These are phyloP conservation scores for Cheilinus undulatus DNA, from an alignment of 2,113 vertebrate species.

Conservation along the genomic window DNA sequence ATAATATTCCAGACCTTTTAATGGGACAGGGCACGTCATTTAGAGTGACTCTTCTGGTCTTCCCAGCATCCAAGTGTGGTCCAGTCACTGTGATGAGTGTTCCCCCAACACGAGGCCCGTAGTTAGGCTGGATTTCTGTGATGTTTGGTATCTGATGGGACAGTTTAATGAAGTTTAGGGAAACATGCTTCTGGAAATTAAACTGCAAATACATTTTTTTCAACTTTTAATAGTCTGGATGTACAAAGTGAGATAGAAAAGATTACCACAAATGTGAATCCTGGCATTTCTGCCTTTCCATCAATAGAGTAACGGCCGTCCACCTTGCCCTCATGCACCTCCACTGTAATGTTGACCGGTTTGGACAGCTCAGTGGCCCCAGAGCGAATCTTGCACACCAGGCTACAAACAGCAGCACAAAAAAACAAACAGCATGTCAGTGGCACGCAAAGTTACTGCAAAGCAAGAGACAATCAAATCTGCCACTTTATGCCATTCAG, in stretches of 20 bases:
- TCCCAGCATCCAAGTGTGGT: conserved; percentile 85
- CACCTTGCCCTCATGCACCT: conserved; percentile 82
- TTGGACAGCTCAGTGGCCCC: conserved; percentile 60
- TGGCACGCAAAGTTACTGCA: not conserved
- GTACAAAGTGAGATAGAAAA: not conserved
- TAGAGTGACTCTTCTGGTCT: conserved; percentile 85
- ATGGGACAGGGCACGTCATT: conserved; percentile 86
- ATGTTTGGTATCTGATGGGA: conserved; percentile 86
- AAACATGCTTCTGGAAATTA: not conserved
- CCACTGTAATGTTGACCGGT: conserved; percentile 82
- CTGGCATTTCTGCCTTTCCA: conserved; percentile 81
- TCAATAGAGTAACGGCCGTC: conserved; percentile 82
- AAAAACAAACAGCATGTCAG: conserved; percentile 22
- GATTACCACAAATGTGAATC: conserved; percentile 91
- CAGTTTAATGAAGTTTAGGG: conserved; percentile 1
- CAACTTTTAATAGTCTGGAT: not conserved
- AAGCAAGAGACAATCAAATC: not conserved
- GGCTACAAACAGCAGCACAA: conserved; percentile 65
- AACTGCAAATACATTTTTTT: not conserved
- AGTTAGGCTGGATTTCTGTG: conserved; percentile 86
- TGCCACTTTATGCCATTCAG: too few species aligned
- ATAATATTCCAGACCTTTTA: conserved; percentile 66
- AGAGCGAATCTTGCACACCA: conserved; percentile 89
- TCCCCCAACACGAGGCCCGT: conserved; percentile 90
- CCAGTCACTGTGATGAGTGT: conserved; percentile 89